Base-by-base conservation (phyloP, 1,140 invertebrate genomes). In the Zaprionus inermis region DNA sequence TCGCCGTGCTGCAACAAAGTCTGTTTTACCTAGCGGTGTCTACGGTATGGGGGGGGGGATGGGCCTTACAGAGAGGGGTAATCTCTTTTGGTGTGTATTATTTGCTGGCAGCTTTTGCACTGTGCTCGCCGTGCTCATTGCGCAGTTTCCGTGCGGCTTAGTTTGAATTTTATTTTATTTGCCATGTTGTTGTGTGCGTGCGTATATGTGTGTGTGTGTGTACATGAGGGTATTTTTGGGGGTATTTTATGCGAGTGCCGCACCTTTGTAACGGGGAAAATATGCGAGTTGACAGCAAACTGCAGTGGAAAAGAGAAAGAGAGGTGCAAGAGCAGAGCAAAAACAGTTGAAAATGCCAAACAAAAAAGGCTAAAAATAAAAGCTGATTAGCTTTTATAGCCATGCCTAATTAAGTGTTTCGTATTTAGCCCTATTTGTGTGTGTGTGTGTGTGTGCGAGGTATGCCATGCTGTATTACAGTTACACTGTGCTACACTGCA, bases 101-200 rank as follows among this genome's bases (percentile, higher is more conserved):
- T 72, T 66, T 66, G 52, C 54, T 63, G 67, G 41, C 67, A 58
- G 68, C 57, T 72, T 72, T 72, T 72, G 63, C 57, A 60, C 58
- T 60, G 41, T 44, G n/a, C n/a, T 16, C 38, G n/a, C 38, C 77
- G 77, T 64, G 68, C 77, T 79, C 77, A 76, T 72, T 79, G 78
- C 78, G 78, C 78, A 79, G 78, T 79, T 79, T 79, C 77, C 77
- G 77, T 77, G 73, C 73, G 77, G 77, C 73, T 79, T 76, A 63
- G 70, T 72, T 88, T 79, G 66, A 70, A 78, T 75, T 80, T 78
- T 51, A 64, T 65, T 69, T 74, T 55, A 66, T 56, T 66, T 66
- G 44, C 55, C 32, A 38, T 55, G 51, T 63, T 63, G 54, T 32
- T 24, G 59, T 44, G n/a, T n/a, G n/a, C n/a, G n/a, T 63, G 34